Base-by-base conservation (phyloP, 2,888 invertebrate species). In the Anticlea derivata region DNA sequence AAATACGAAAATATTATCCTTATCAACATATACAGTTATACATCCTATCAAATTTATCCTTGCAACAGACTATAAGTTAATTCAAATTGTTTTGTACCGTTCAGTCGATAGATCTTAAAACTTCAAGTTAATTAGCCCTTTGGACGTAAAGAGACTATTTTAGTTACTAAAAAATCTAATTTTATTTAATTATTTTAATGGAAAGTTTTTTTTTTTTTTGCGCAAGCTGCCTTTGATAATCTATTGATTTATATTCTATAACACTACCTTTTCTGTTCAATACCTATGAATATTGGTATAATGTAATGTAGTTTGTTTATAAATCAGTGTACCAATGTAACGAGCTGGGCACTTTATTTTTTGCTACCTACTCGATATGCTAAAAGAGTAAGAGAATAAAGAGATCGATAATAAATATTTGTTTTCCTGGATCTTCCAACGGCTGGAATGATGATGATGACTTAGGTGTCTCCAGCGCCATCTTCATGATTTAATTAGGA, bases 331-430 rank as follows among this genome's bases (percentile, higher is more conserved):
- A 59, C 63, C 61, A 51, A 56, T 65, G 58, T 52, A 61, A 63
- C 59, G 50, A 58, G 55, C 39, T 53, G 48, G 58, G 47, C 55
- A 50, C 61, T 50, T 60, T 57, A 63, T 58, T 57, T 64, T 65
- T 66, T 66, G 62, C 63, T 67, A 66, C 65, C 61, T 66, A 68
- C 65, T 74, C 49, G 45, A 66, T 67, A 65, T 66, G 64, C 65
- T 67, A 64, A 66, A 73, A 65, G 54, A 65, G 62, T 72, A 73
- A 71, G 68, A 62, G 40, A 75, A 72, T 73, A 75, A 69, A 75
- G 59, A 74, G 68, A 74, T 74, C 73, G 66, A 67, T 68, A 45
- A 35, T 41, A 48, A 54, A 41, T 44, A 35, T 29, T 37, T 51
- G 13, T 49, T 59, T 50, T 55, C 48, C 11, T 38, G 4, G 17